Percentiles rank a stretch among this genome's conserved stretches.
Conservation (phyloP, 1,140 invertebrate genomes). For the Heterodera carotae region DNA sequence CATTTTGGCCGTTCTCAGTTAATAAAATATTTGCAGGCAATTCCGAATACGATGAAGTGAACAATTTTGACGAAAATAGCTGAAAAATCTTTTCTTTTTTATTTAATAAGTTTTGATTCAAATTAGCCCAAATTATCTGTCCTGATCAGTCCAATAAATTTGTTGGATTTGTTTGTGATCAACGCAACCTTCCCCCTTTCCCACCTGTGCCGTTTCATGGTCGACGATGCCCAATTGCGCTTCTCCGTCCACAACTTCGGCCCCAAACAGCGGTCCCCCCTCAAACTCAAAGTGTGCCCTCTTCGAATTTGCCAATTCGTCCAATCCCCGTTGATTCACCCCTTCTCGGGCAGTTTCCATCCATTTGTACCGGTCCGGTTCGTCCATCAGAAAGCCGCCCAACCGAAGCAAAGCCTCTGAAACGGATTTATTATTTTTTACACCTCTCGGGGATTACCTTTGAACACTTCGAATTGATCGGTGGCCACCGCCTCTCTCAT, state of each 20-base stretch:
- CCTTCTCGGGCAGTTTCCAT: constrained; percentile 33
- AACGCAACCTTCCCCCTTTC: background rate
- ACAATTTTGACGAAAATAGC: background rate
- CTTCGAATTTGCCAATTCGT: constrained; percentile 28
- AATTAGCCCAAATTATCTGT: too few species aligned
- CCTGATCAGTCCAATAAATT: too few species aligned
- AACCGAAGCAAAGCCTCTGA: constrained; percentile 25
- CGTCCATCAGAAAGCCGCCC: constrained; percentile 32
- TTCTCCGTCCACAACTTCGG: background rate
- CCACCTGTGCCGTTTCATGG: background rate
- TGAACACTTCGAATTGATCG: constrained; percentile 33
- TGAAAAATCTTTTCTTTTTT: background rate
- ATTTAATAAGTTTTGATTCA: too few species aligned
- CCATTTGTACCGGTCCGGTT: constrained; percentile 27
- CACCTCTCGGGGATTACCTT: constrained; percentile 5
- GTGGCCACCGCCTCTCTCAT: constrained; percentile 13
- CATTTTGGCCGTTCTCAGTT: background rate
- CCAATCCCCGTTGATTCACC: constrained; percentile 26
- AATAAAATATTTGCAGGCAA: background rate
- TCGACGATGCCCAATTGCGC: background rate
- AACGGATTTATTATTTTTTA: background rate
- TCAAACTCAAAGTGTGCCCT: constrained; percentile 29
- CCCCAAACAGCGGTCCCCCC: constrained; percentile 22
- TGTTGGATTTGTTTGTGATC: too few species aligned
- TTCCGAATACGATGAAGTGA: background rate